A percentile compares a stretch with the other conserved stretches of the same genome.
phyloP scores from a whole-genome alignment of 2,888 invertebrate genomes.

The Schrankia costaestrigalis region DNA sequence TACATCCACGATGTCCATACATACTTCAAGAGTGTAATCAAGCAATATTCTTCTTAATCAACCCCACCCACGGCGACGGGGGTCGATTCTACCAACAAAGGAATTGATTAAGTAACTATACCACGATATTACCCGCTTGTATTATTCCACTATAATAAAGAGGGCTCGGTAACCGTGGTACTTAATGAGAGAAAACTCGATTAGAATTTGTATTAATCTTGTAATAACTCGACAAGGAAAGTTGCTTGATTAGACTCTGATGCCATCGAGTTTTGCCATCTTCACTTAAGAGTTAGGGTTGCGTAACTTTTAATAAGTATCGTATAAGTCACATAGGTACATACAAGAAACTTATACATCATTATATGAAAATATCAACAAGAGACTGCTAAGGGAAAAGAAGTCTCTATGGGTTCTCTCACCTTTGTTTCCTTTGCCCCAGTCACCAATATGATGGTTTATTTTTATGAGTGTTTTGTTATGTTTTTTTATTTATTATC shows the following conservation, averaged over 20 bases:
- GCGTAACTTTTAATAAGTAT: constrained; percentile 4
- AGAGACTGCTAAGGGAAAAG: background rate
- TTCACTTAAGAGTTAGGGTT: constrained; percentile 26
- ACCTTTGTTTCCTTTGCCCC: too few relatives aligned
- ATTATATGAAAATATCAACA: too few relatives aligned
- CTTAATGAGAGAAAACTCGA: constrained; percentile 80
- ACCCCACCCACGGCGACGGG: constrained; percentile 72
- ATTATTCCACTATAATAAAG: constrained; percentile 79
- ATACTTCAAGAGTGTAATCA: constrained; percentile 77
- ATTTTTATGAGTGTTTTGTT: too few relatives aligned
- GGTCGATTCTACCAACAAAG: constrained; percentile 78
- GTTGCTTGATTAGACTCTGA: constrained; percentile 57
- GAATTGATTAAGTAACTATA: constrained; percentile 81
- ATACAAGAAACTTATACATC: too few relatives aligned
- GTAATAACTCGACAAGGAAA: constrained; percentile 66
- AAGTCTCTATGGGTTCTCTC: background rate
- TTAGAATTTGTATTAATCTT: constrained; percentile 79
- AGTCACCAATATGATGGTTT: too few relatives aligned
- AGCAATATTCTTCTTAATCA: constrained; percentile 81
- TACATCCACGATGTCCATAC: constrained; percentile 56
- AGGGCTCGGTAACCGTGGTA: constrained; percentile 77
- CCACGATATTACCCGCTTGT: constrained; percentile 74
- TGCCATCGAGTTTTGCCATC: constrained; percentile 25
- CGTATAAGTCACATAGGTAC: too few relatives aligned
- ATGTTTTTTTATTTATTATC: too few relatives aligned